Percentiles rank a stretch among this genome's conserved stretches.
phyloP scores from a whole-genome alignment of 2,888 invertebrate genomes.

The Temnothorax unifasciatus region DNA sequence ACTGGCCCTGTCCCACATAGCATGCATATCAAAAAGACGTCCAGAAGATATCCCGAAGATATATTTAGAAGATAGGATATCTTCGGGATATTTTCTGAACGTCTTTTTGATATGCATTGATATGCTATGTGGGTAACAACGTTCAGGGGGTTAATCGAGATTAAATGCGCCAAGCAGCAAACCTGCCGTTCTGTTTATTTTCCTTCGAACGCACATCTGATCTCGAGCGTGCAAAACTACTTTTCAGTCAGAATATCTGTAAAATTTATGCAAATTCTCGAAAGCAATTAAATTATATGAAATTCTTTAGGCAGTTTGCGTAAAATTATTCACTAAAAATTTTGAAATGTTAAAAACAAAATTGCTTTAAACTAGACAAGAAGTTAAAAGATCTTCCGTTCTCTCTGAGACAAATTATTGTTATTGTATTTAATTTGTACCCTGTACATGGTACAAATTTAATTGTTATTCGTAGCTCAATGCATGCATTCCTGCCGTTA shows the following conservation, averaged over 20 bases:
- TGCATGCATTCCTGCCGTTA: background rate
- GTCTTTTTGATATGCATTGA: no score
- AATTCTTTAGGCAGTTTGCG: background rate
- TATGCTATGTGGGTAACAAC: no score
- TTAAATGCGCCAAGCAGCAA: constrained; percentile 4
- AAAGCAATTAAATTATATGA: background rate
- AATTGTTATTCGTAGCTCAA: background rate
- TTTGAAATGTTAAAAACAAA: background rate
- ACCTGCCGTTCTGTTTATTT: background rate
- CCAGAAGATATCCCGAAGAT: no score
- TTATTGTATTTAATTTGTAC: no score
- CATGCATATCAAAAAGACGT: no score
- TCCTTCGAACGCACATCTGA: background rate
- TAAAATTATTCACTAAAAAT: background rate
- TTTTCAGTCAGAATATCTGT: background rate
- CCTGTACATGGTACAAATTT: background rate
- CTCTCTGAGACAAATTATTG: background rate
- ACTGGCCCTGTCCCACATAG: no score
- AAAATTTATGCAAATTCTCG: background rate
- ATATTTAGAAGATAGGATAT: no score
- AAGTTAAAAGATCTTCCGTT: background rate
- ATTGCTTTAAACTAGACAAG: no score
- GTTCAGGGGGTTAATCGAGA: background rate
- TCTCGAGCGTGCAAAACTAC: background rate
- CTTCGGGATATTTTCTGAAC: no score